phyloP scores from a whole-genome alignment of 2,888 invertebrate genomes.

The Hemistola chrysoprasaria region DNA sequence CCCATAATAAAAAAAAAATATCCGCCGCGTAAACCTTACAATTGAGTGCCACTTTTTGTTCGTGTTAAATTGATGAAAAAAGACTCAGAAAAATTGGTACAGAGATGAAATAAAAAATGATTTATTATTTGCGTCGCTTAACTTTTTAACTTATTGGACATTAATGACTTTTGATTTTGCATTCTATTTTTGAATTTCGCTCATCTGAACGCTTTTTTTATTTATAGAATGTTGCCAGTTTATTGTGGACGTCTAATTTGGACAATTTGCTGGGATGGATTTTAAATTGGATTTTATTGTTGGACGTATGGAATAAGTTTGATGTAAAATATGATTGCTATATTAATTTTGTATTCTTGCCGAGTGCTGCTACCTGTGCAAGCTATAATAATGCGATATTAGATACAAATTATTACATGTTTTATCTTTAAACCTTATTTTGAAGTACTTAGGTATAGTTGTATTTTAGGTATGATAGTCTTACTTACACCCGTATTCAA shows the following conservation, averaged over 20 bases:
- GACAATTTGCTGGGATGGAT: conserved; percentile 36
- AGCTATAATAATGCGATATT: too few relatives aligned
- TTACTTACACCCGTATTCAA: too few relatives aligned
- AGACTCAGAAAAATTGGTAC: conserved; percentile 71
- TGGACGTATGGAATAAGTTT: conserved; percentile 24
- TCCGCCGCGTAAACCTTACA: conserved; percentile 67
- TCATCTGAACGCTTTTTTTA: conserved; percentile 40
- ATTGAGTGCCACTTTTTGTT: conserved; percentile 79
- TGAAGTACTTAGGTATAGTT: too few relatives aligned
- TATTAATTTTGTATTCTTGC: conserved; percentile 26
- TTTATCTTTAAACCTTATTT: conserved; percentile 9
- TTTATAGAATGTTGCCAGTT: conserved; percentile 50
- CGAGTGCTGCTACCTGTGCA: conserved; percentile 16
- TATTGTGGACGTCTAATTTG: conserved; percentile 45
- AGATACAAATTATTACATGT: too few relatives aligned
- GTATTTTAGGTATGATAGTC: too few relatives aligned
- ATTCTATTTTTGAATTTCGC: conserved; percentile 55
- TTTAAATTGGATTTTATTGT: conserved; percentile 37
- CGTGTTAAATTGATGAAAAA: conserved; percentile 80
- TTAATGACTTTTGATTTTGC: conserved; percentile 80
- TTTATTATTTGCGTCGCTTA: conserved; percentile 73
- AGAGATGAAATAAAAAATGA: conserved; percentile 79
- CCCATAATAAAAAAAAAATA: conserved; percentile 68
- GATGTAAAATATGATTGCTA: conserved; percentile 23
- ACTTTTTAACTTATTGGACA: conserved; percentile 80